These are phyloP conservation scores for Mythimna impura DNA, from an alignment of 2,888 invertebrate genomes.

Conservation along the genomic window DNA sequence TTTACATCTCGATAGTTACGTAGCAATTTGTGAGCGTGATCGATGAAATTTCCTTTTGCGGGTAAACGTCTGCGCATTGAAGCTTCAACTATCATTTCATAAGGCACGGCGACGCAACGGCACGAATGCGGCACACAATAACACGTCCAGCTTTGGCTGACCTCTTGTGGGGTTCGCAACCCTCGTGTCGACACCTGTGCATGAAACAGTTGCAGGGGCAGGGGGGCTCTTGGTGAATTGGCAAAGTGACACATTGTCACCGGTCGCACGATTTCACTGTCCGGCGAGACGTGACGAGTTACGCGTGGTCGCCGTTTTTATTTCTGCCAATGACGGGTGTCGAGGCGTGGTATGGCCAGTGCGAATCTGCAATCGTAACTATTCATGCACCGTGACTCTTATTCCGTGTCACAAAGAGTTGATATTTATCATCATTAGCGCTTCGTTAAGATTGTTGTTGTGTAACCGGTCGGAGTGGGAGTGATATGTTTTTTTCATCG, in stretches of 20 bases:
- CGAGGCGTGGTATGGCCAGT: conserved; percentile 88
- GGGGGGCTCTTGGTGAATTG: conserved; percentile 72
- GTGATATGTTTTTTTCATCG: conserved; percentile 88
- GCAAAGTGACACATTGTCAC: conserved; percentile 87
- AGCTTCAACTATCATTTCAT: conserved; percentile 89
- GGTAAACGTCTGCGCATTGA: conserved; percentile 87
- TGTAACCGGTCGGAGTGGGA: conserved; percentile 86
- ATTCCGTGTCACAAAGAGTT: conserved; percentile 73
- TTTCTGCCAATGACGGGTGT: conserved; percentile 90
- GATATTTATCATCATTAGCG: conserved; percentile 67
- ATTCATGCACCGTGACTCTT: conserved; percentile 70
- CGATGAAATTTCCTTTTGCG: conserved; percentile 88
- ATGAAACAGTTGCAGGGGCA: conserved; percentile 54
- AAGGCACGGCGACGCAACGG: conserved; percentile 84
- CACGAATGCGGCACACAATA: conserved; percentile 79
- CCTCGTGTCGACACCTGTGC: conserved; percentile 39
- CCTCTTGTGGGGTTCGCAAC: conserved; percentile 65
- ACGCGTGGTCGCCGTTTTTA: conserved; percentile 90
- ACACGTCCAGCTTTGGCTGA: conserved; percentile 76
- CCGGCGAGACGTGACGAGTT: conserved; percentile 89
- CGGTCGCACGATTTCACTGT: conserved; percentile 89
- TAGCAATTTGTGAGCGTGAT: conserved; percentile 89
- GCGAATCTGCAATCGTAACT: conserved; percentile 74
- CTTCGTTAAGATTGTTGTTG: conserved; percentile 72
- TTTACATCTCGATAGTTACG: conserved; percentile 88